Percentiles rank a stretch among this genome's conserved stretches.
phyloP scores from a whole-genome alignment of 2,888 invertebrate genomes.

The Sphinx pinastri region DNA sequence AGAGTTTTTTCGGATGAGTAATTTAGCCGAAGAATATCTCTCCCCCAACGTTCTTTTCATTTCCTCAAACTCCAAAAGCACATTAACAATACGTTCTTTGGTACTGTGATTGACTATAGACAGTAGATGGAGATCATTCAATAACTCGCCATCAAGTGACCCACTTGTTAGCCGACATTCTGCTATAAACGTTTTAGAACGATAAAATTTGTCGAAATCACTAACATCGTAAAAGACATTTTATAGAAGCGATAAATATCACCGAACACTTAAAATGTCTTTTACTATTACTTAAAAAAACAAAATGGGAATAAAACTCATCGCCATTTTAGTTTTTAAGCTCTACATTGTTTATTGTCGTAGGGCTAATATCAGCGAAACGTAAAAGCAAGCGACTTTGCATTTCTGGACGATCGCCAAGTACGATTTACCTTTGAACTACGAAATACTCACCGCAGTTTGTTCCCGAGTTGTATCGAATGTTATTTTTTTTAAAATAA shows the following conservation, averaged over 20 bases:
- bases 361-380: conserved; percentile 21
- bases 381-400: conserved; percentile 16
- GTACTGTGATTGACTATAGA: no score
- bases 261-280: neutral
- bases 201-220: no score
- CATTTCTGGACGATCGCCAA: conserved; percentile 18
- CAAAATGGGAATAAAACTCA: neutral
- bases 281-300: neutral
- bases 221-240: neutral
- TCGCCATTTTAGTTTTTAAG: conserved; percentile 12
- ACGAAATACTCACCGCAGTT: neutral
- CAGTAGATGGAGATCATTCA: no score
- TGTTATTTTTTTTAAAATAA: neutral
- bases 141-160: no score
- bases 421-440: conserved; percentile 19
- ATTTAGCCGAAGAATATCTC: no score
- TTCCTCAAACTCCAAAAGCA: no score
- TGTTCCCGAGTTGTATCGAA: neutral
- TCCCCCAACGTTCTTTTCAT: no score
- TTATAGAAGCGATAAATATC: neutral
- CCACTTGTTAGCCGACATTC: neutral
- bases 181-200: neutral
- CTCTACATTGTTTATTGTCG: conserved; percentile 15
- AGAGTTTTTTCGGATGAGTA: no score
- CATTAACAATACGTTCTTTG: no score